Evolutionary conservation across 2,113 vertebrate species (phyloP).

Genomic region (Romanogobio albipinnatus): DNA sequence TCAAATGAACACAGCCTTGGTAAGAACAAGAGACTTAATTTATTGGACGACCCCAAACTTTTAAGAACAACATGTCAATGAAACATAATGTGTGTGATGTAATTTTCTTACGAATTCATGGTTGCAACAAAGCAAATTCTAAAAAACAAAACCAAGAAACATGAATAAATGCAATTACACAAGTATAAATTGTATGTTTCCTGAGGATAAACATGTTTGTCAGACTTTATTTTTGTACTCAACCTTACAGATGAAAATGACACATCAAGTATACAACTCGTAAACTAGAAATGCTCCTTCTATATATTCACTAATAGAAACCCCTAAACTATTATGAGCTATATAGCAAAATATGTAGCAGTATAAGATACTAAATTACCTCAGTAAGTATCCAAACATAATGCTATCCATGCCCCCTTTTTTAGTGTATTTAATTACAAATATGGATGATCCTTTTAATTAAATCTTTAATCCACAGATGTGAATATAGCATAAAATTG

Average conservation of each 20-base stretch:
- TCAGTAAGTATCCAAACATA: background rate
- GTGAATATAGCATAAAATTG: background rate
- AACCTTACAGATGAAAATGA: background rate
- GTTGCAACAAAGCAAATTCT: background rate
- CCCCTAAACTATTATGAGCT: background rate
- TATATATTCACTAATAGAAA: background rate
- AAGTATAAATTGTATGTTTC: background rate
- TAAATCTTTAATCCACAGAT: background rate
- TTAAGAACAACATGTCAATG: background rate
- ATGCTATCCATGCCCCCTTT: background rate
- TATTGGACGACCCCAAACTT: background rate
- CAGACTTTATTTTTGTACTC: conserved; percentile 20
- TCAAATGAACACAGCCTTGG: background rate
- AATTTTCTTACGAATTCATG: background rate
- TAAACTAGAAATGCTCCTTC: background rate
- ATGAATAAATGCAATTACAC: background rate
- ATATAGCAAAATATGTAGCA: background rate
- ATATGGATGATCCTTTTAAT: background rate
- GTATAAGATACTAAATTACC: background rate
- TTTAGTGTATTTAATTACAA: background rate
- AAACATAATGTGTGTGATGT: background rate
- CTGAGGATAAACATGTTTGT: background rate
- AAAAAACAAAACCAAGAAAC: background rate
- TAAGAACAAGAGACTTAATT: background rate
- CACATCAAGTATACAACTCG: background rate